Evolutionary conservation across 1,140 invertebrate genomes (phyloP), one percentile per base, ranked within the genome.

Genomic region (Aplysia californica): DNA sequence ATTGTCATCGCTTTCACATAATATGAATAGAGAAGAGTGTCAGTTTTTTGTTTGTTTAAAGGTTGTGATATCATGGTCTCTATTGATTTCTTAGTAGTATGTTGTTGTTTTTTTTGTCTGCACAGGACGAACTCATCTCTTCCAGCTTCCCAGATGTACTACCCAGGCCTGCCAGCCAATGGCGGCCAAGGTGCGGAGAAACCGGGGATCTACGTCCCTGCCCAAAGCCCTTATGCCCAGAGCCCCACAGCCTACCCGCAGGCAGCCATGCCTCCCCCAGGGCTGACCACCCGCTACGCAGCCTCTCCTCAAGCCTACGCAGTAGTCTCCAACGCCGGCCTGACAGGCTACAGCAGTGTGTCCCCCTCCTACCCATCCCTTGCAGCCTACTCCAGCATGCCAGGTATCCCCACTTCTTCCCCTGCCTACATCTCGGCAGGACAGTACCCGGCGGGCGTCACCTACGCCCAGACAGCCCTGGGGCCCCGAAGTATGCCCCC

Each of bases 61-160:
- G n/a, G n/a, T n/a, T n/a, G n/a, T n/a, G n/a, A n/a, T n/a, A n/a
- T n/a, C n/a, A n/a, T n/a, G n/a, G n/a, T n/a, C n/a, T n/a, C n/a
- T n/a, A n/a, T n/a, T n/a, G n/a, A n/a, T n/a, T n/a, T n/a, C n/a
- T n/a, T n/a, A n/a, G n/a, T n/a, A n/a, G n/a, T n/a, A n/a, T n/a
- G n/a, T n/a, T n/a, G n/a, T n/a, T n/a, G n/a, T n/a, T n/a, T n/a
- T n/a, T n/a, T n/a, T n/a, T n/a, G n/a, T n/a, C n/a, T n/a, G n/a
- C n/a, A n/a, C n/a, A n/a, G n/a, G n/a, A n/a, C n/a, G n/a, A n/a
- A n/a, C n/a, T n/a, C n/a, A n/a, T n/a, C n/a, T n/a, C n/a, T n/a
- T n/a, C n/a, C n/a, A n/a, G n/a, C n/a, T n/a, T n/a, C n/a, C n/a
- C 68, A 70, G 39, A 70, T 70, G 68, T 70, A 70, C 31, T 70